Evolutionary conservation across 2,888 invertebrate species (phyloP), one percentile per base, ranked within the genome.

Genomic region (Aleiodes leptofemur): DNA sequence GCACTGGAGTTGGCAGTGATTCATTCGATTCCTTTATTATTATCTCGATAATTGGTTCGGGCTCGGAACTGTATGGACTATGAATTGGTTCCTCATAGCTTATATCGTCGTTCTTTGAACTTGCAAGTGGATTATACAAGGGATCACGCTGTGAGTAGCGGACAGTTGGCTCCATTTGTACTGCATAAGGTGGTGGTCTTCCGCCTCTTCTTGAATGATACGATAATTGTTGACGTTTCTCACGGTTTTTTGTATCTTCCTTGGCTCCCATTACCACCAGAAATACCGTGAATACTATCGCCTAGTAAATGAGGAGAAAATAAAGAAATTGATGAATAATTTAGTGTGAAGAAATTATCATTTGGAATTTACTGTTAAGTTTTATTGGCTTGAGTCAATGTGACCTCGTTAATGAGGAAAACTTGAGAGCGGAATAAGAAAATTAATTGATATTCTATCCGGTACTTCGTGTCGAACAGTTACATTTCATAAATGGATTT

Each of bases 11-110:
- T 1, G 96, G 94, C 2, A 96, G 86, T 0, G 95, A 92, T 84
- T 96, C 95, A 86, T 97, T 97, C 0, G 96, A 96, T 88, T 97
- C 96, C 85, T 96, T 96, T 70, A 97, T 96, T 77, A 97, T 97
- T 80, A 97, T 97, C 90, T 97, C 97, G 82, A 97, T 97, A 23
- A 97, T 97, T 5, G 96, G 96, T 86, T 96, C 96, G 0, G 96
- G 96, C 70, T 95, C 95, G 79, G 90, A 89, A 75, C 91, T 90
- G 90, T 92, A 84, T 80, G 90, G 89, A 76, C 90, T 90, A 89
- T 76, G 79, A 31, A 53, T 16, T 5, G 68, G 50, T 51, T 68
- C 68, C 14, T 68, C 68, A 66, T 83, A 80, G 72, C 73, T 81
- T 74, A 73, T 82, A 64, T 86, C 88, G 90, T 81, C 92, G 82